Conservation (phyloP, 1,140 invertebrate genomes). For the Macrobrachium nipponense region DNA sequence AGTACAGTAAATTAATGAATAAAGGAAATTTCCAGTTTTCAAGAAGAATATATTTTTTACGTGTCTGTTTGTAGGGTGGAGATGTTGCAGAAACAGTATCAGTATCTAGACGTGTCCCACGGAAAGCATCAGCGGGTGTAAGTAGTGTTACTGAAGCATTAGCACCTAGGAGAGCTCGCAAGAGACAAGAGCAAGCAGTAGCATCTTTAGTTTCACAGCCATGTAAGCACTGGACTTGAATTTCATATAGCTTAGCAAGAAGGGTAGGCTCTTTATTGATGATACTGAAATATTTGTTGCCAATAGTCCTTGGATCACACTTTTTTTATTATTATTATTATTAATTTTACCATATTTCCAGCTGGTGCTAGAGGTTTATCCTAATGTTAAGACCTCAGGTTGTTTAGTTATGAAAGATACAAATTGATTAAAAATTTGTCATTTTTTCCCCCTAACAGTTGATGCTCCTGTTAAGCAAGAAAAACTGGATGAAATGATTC, state of each 20-base stretch:
- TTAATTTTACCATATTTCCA: too few relatives aligned
- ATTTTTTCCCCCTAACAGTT: background rate
- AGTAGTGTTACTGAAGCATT: conserved; percentile 52
- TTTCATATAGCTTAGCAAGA: too few relatives aligned
- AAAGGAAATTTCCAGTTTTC: background rate
- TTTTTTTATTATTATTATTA: too few relatives aligned
- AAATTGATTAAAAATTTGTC: too few relatives aligned
- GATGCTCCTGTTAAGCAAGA: conserved; percentile 37
- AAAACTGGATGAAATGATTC: conserved; percentile 31
- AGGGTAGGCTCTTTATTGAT: background rate
- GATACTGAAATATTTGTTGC: background rate
- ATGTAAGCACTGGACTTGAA: background rate
- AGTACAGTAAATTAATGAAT: background rate
- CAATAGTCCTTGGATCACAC: too few relatives aligned
- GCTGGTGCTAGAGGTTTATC: too few relatives aligned
- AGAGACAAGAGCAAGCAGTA: conserved; percentile 49
- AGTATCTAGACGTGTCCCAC: conserved; percentile 49
- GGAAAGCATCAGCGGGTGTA: conserved; percentile 53
- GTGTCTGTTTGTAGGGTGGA: background rate
- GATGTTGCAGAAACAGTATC: conserved; percentile 43
- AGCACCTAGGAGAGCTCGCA: conserved; percentile 49
- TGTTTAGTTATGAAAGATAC: too few relatives aligned
- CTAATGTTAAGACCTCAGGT: too few relatives aligned
- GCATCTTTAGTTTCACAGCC: background rate
- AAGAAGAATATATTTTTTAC: background rate